phyloP scores from a whole-genome alignment of 2,888 invertebrate genomes.

The Macropis europaea region DNA sequence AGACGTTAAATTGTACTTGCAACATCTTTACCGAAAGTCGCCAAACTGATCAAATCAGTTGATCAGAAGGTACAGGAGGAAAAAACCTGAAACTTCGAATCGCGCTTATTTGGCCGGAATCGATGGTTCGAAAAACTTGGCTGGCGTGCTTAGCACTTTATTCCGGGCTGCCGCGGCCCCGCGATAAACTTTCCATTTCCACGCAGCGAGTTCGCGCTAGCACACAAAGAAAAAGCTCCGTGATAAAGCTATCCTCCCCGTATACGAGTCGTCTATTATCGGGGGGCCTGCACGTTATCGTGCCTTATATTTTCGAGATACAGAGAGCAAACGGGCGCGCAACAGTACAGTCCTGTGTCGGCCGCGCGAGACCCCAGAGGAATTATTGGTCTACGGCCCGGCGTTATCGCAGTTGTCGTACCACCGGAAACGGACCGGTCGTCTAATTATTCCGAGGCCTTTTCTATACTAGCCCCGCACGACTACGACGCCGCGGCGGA shows the following conservation, averaged over 20 bases:
- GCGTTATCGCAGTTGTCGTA: conserved; percentile 58
- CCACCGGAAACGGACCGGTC: conserved; percentile 57
- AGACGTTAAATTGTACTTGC: too few relatives aligned
- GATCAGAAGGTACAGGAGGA: neutral
- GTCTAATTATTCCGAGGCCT: conserved; percentile 67
- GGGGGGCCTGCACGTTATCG: conserved; percentile 51
- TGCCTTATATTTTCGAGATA: conserved; percentile 60
- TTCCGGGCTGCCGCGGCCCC: conserved; percentile 30
- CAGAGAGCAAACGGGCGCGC: conserved; percentile 43
- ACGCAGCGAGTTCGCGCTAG: conserved; percentile 28
- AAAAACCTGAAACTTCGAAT: neutral
- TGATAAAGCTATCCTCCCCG: conserved; percentile 57
- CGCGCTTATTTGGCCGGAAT: conserved; percentile 7
- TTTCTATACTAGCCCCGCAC: conserved; percentile 40
- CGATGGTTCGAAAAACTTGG: conserved; percentile 32
- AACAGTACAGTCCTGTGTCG: conserved; percentile 31
- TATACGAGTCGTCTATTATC: conserved; percentile 59
- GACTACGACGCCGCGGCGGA: neutral
- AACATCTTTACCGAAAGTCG: too few relatives aligned
- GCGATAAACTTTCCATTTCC: conserved; percentile 64
- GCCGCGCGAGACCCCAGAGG: conserved; percentile 30
- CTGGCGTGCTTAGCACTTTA: conserved; percentile 41
- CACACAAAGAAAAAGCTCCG: conserved; percentile 37
- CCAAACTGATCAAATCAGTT: conserved; percentile 1
- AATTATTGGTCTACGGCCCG: conserved; percentile 56